Percentiles rank a stretch among this genome's conserved stretches.
Conservation (phyloP, 2,797 vertebrate species). For the Pachyuromys duprasi region DNA sequence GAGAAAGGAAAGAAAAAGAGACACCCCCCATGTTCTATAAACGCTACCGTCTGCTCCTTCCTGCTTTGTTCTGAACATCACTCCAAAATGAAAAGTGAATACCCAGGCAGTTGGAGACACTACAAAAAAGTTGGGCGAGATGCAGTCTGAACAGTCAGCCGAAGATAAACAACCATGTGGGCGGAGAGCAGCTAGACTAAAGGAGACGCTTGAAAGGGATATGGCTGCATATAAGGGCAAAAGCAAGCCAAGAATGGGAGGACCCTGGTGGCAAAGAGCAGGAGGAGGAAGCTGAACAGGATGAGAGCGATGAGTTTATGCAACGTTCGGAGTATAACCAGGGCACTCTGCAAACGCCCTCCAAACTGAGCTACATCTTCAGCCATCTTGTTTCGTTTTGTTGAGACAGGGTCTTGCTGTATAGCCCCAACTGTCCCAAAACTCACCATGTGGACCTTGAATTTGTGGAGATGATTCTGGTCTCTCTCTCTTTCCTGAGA, state of each 20-base stretch:
- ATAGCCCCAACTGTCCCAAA: neutral
- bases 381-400: neutral
- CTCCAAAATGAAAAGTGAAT: neutral
- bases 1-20: neutral
- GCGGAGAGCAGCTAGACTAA: neutral
- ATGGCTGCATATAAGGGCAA: neutral
- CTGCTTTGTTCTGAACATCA: neutral
- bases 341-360: neutral
- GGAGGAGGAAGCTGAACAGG: neutral
- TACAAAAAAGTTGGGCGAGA: neutral
- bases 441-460: neutral
- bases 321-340: neutral
- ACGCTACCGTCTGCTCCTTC: neutral
- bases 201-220: neutral
- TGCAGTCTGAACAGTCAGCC: neutral
- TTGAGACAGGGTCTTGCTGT: neutral
- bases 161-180: neutral
- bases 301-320: neutral
- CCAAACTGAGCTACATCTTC: neutral
- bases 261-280: neutral
- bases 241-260: neutral
- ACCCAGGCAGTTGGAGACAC: neutral
- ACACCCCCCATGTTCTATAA: neutral
- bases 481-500: neutral
- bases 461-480: neutral